phyloP scores from a whole-genome alignment of 2,113 vertebrate species.

The Ochotona curzoniae region DNA sequence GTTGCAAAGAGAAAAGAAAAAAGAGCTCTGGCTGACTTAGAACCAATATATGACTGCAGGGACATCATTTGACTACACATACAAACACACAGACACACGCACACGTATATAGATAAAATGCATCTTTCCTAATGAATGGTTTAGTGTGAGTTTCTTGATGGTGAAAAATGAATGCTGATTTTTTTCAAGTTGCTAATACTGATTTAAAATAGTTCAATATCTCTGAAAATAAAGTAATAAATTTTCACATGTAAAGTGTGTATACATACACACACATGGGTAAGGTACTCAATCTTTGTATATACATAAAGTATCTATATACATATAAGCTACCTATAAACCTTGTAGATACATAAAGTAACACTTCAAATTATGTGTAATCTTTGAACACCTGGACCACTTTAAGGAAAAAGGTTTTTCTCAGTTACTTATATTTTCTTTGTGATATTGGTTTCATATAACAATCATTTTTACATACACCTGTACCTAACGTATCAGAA shows the following conservation, averaged over 20 bases:
- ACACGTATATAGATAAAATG: no score
- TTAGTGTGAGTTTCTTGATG: not conserved
- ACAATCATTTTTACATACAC: not conserved
- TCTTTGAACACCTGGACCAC: not conserved
- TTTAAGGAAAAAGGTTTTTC: not conserved
- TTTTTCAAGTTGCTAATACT: not conserved
- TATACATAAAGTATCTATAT: not conserved
- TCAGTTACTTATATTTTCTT: constrained; percentile 16
- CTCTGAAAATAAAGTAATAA: not conserved
- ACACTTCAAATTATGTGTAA: not conserved
- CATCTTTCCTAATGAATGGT: not conserved
- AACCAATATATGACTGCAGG: constrained; percentile 40
- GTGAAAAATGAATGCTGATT: constrained; percentile 8
- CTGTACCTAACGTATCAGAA: not conserved
- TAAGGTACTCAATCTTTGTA: no score
- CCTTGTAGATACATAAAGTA: not conserved
- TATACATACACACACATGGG: not conserved
- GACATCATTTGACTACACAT: not conserved
- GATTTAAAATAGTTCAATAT: constrained; percentile 34
- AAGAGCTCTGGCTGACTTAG: constrained; percentile 10
- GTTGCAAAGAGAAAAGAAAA: constrained; percentile 32
- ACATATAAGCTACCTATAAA: no score
- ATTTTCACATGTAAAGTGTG: not conserved
- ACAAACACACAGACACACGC: not conserved
- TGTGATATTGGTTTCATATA: not conserved